phyloP scores from a whole-genome alignment of 1,140 invertebrate genomes.

The Atta texana region DNA sequence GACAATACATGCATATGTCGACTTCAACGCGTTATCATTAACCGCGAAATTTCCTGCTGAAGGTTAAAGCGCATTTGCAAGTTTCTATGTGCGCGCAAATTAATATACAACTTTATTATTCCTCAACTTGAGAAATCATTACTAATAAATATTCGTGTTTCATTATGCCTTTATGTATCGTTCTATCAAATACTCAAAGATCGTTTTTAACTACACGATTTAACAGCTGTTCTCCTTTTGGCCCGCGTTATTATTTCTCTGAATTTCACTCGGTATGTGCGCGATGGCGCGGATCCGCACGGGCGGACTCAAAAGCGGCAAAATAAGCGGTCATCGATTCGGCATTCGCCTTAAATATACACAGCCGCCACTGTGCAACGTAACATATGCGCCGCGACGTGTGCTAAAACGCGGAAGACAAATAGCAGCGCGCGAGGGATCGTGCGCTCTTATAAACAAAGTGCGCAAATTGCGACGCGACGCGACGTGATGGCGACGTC shows the following conservation, averaged over 20 bases:
- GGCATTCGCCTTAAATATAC: conserved; percentile 60
- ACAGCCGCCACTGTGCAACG: not conserved
- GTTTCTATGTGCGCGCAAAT: not conserved
- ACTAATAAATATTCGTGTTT: not conserved
- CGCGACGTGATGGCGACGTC: conserved; percentile 4
- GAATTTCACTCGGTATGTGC: not conserved
- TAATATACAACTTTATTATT: conserved; percentile 14
- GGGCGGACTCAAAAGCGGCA: conserved; percentile 30
- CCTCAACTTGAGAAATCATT: conserved; percentile 6
- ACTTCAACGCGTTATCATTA: conserved; percentile 33
- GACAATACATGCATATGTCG: not conserved
- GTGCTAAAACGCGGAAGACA: conserved; percentile 55
- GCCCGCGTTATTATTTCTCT: not conserved
- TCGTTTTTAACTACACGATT: not conserved
- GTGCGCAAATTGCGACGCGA: conserved; percentile 47
- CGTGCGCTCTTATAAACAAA: conserved; percentile 44
- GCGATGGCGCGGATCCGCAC: not conserved
- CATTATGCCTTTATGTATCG: not conserved
- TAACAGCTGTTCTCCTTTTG: not conserved
- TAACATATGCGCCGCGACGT: conserved; percentile 26
- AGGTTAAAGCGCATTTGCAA: not conserved
- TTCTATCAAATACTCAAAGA: not conserved
- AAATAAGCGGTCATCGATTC: conserved; percentile 59
- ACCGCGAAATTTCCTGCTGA: conserved; percentile 12
- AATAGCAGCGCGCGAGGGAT: conserved; percentile 18